These are phyloP conservation scores for Steromphala cineraria DNA, from an alignment of 2,888 invertebrate genomes.

Conservation along the genomic window DNA sequence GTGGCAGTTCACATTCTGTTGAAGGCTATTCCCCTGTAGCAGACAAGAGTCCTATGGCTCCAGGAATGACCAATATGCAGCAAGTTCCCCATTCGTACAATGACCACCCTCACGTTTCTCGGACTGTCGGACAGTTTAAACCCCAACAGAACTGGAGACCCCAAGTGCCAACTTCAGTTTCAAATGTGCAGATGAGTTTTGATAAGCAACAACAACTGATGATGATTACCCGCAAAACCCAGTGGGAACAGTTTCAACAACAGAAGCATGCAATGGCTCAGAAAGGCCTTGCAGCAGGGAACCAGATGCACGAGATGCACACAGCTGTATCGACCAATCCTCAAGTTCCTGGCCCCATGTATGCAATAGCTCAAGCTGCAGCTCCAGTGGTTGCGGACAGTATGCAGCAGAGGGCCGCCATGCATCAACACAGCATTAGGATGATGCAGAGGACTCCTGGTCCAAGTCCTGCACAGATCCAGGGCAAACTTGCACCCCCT, in stretches of 20 bases:
- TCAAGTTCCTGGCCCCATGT: not conserved
- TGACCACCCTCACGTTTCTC: not conserved
- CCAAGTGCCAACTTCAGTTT: not conserved
- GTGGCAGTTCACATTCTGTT: not conserved
- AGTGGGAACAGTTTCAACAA: not conserved
- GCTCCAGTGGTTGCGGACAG: not conserved
- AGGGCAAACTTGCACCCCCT: not conserved
- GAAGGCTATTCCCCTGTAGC: not conserved
- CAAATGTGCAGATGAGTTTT: not conserved
- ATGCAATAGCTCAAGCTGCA: not conserved
- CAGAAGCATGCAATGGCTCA: slow-evolving; percentile 16
- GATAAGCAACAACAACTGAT: slow-evolving; percentile 11
- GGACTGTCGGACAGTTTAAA: not conserved
- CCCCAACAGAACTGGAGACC: not conserved
- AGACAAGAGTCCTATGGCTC: not conserved
- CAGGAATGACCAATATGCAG: not conserved
- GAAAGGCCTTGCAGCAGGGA: not conserved
- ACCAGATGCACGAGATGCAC: not conserved
- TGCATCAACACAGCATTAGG: not conserved
- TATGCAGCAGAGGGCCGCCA: not conserved
- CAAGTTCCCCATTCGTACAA: not conserved
- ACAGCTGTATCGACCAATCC: not conserved
- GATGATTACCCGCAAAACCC: not conserved
- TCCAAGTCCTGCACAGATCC: not conserved
- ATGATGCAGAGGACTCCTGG: not conserved